phyloP scores from a whole-genome alignment of 1,140 invertebrate species.

The Macrostomum lignano region DNA sequence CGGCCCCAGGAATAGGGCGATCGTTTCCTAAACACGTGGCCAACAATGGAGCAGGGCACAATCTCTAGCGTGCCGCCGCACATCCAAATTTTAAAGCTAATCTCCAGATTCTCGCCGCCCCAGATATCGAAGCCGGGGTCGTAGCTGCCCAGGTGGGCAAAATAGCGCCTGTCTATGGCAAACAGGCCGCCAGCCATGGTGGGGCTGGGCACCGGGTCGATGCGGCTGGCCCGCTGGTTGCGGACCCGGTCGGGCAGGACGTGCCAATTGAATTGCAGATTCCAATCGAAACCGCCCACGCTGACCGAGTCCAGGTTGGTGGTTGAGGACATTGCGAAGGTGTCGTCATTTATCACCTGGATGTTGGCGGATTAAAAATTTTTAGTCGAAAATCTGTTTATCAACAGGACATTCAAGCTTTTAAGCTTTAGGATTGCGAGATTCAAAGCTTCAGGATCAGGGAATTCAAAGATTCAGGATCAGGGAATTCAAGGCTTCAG shows the following conservation, averaged over 20 bases:
- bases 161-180: conserved; percentile 25
- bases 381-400: too few species aligned
- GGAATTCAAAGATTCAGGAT: too few species aligned
- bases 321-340: conserved; percentile 31
- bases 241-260: conserved; percentile 10
- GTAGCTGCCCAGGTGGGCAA: conserved; percentile 39
- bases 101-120: conserved; percentile 89
- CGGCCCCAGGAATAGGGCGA: conserved; percentile 15
- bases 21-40: conserved; percentile 53
- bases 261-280: conserved; percentile 22
- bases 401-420: too few species aligned
- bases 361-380: too few species aligned
- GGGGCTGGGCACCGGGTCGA: conserved; percentile 37
- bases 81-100: conserved; percentile 39
- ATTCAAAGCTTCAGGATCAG: too few species aligned
- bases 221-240: conserved; percentile 6
- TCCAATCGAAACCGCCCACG: conserved; percentile 23
- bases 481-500: too few species aligned
- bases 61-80: conserved; percentile 78
- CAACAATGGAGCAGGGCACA: conserved; percentile 74
- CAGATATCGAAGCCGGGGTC: conserved; percentile 92
- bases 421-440: too few species aligned
- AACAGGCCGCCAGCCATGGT: conserved; percentile 39
- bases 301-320: conserved; percentile 14
- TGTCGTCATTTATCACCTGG: too few species aligned